Evolutionary conservation across 1,140 invertebrate genomes (phyloP), one percentile per base, ranked within the genome.

Genomic region (Drosophila parvula): DNA sequence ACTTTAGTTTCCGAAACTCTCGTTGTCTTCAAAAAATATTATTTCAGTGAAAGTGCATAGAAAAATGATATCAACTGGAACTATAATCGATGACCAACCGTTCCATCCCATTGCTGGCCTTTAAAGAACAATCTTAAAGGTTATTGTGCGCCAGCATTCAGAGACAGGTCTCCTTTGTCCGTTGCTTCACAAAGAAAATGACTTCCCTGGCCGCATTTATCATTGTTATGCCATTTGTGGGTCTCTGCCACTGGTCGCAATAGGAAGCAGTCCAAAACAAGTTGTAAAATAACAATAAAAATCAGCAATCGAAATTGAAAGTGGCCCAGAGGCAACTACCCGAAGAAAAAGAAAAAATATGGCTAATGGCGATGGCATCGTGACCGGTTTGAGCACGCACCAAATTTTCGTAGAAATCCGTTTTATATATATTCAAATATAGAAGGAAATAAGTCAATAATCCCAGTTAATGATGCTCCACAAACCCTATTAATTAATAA

Each of bases 241-340:
- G 18, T 40, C 45, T 55, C 50, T 59, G 76, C 45, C 60, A 62
- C 44, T 38, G 68, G 50, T 53, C 61, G 62, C 51, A 43, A 59
- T 56, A 74, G 74, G 60, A 83, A 59, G 58, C 58, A 38, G 59
- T 60, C 81, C 82, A 81, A 85, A 85, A 79, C 83, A 82, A 85
- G 83, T 88, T 88, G 82, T 82, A 85, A 86, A 81, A 81, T 81
- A 70, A 83, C 83, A 83, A 88, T 83, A 79, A 86, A 82, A 86
- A 88, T 88, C 76, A 74, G 79, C 63, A 88, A 83, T 74, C 68
- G 84, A 86, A 88, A 86, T 83, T 83, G 83, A 86, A 86, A 86
- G 83, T 79, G 80, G 53, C 51, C 70, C 57, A 38, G 16, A 64
- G 78, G 65, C 65, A 77, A 64, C 62, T 53, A 79, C 51, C 71